These are phyloP conservation scores for Olivierus martensii DNA, from an alignment of 1,140 invertebrate genomes.

Conservation along the genomic window DNA sequence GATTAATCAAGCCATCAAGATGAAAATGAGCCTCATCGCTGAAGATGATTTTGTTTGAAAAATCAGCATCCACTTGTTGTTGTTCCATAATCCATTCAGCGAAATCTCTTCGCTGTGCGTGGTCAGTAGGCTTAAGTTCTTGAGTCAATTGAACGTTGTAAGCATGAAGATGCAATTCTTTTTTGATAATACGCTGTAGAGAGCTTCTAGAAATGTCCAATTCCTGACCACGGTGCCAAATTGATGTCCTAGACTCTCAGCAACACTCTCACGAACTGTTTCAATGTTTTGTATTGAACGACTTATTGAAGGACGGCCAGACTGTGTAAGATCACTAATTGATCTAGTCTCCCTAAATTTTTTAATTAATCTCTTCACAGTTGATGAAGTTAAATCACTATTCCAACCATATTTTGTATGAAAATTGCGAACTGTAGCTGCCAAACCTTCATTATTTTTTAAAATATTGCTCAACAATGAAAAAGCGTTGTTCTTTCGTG, in stretches of 20 bases:
- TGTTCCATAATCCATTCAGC: conserved; percentile 4
- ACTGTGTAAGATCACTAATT: conserved; percentile 11
- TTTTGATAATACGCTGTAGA: conserved; percentile 4
- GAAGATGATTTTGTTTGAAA: too few species aligned
- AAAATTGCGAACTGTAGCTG: conserved; percentile 3
- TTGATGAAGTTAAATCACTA: conserved; percentile 11
- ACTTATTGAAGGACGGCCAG: conserved; percentile 6
- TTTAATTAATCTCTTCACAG: conserved; percentile 6
- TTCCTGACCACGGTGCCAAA: conserved; percentile 3
- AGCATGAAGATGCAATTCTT: conserved; percentile 4
- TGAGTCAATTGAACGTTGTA: conserved; percentile 9
- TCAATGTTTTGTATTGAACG: neutral
- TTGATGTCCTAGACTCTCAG: conserved; percentile 9
- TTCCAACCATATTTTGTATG: conserved; percentile 7
- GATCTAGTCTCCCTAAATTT: conserved; percentile 13
- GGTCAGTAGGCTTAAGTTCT: conserved; percentile 8
- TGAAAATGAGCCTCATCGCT: too few species aligned
- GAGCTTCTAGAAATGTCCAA: conserved; percentile 10
- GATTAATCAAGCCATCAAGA: too few species aligned
- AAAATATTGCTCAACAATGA: conserved; percentile 6
- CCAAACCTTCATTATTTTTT: conserved; percentile 12
- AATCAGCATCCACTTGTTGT: neutral
- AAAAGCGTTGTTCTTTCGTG: conserved; percentile 7
- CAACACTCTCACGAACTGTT: conserved; percentile 8
- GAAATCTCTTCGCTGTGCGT: neutral